A percentile compares a stretch with the other conserved stretches of the same genome.
phyloP scores from a whole-genome alignment of 2,888 invertebrate species.

The Pinctada fucata region DNA sequence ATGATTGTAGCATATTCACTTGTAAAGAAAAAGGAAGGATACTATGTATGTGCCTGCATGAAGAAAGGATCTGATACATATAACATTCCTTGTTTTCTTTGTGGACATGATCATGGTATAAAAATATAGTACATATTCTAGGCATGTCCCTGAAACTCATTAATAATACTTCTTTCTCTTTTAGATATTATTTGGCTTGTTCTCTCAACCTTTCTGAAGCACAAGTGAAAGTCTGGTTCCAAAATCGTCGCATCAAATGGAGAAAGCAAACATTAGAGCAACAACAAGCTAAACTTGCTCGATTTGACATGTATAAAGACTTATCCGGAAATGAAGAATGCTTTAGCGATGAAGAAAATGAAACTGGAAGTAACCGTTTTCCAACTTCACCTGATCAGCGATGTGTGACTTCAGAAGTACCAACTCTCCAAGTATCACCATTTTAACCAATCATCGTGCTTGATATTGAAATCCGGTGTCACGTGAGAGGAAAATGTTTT shows the following conservation, averaged over 20 bases:
- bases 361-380: conserved; percentile 7
- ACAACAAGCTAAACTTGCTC: conserved; percentile 79
- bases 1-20: no score
- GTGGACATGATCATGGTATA: no score
- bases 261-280: conserved; percentile 95
- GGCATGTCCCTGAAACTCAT: no score
- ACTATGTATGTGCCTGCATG: no score
- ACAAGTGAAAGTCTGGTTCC: conserved; percentile 83
- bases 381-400: conserved; percentile 30
- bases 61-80: no score
- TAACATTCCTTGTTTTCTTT: no score
- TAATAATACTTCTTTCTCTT: conserved; percentile 10
- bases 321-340: conserved; percentile 42
- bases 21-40: no score
- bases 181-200: conserved; percentile 90
- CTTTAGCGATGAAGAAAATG: conserved; percentile 30
- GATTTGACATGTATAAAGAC: conserved; percentile 43
- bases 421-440: neutral
- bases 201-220: conserved; percentile 91
- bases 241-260: conserved; percentile 90
- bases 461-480: neutral
- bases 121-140: no score
- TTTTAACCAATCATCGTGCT: neutral
- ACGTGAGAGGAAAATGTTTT: neutral
- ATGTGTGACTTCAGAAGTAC: conserved; percentile 25